Base-by-base conservation (phyloP, 1,140 invertebrate species). In the Leptopilina clavipes region DNA sequence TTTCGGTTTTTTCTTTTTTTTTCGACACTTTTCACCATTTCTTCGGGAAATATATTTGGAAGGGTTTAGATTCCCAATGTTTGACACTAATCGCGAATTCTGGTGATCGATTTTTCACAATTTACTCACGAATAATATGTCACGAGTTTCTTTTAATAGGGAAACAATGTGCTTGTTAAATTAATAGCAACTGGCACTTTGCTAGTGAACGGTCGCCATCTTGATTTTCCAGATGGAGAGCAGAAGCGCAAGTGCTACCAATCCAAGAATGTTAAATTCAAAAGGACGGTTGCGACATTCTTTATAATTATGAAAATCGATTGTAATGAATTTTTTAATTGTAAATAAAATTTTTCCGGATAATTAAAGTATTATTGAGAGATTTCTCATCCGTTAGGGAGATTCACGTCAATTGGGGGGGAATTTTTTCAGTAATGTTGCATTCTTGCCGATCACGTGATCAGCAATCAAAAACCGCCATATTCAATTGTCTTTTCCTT, bases 21-120 rank as follows among this genome's bases (percentile, higher is more conserved):
- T 79, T 79, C 37, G 76, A 78, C 71, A 80, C 77, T 77, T 82
- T 81, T 73, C 76, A 71, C n/a, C 12, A 25, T 14, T 74, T 22
- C 65, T 71, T 17, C 17, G 5, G 54, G 56, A 25, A 19, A 65
- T 11, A 14, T 25, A 12, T 65, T 25, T 25, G 0, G 22, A 11
- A 14, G n/a, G n/a, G n/a, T n/a, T n/a, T n/a, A n/a, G n/a, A n/a
- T n/a, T n/a, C n/a, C n/a, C n/a, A n/a, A n/a, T n/a, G n/a, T n/a
- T n/a, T n/a, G n/a, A n/a, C n/a, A n/a, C n/a, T n/a, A n/a, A n/a
- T n/a, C n/a, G n/a, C n/a, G n/a, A n/a, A n/a, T n/a, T n/a, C n/a
- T n/a, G n/a, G n/a, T n/a, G n/a, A n/a, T n/a, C 45, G 11, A 65
- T 11, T 31, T 25, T 12, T n/a, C 14, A 14, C 19, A 19, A 0